phyloP scores from a whole-genome alignment of 2,888 invertebrate species.

The Rhingia campestris region DNA sequence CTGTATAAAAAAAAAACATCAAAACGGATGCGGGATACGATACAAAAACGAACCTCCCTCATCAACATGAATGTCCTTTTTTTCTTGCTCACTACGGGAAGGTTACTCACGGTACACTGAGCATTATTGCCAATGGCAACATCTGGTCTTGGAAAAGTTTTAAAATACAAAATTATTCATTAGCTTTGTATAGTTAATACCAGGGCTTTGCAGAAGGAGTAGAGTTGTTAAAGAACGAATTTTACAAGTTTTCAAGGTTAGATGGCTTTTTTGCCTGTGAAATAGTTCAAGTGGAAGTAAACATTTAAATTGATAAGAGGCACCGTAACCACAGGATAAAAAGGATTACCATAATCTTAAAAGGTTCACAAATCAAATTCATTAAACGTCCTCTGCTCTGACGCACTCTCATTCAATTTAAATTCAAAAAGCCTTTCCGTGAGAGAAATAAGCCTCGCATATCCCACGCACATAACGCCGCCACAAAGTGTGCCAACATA shows the following conservation, averaged over 20 bases:
- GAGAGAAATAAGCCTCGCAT: background rate
- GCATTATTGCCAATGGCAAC: constrained; percentile 4
- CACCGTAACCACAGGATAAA: background rate
- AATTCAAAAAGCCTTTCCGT: background rate
- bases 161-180: background rate
- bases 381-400: background rate
- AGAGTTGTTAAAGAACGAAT: background rate
- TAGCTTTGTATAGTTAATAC: background rate
- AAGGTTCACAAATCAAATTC: background rate
- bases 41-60: background rate
- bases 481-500: background rate
- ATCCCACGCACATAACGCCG: background rate
- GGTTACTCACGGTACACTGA: constrained; percentile 8
- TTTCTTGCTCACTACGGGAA: background rate
- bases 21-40: background rate
- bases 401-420: constrained; percentile 3
- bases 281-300: no score
- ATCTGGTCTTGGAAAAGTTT: constrained; percentile 11
- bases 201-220: background rate
- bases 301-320: no score
- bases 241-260: constrained; percentile 6
- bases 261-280: background rate
- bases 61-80: background rate
- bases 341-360: background rate
- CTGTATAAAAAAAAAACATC: background rate